These are phyloP conservation scores for roundworm (Caenorhabditis elegans) DNA, from an alignment of 1,140 invertebrate genomes.

Conservation along the genomic window DNA sequence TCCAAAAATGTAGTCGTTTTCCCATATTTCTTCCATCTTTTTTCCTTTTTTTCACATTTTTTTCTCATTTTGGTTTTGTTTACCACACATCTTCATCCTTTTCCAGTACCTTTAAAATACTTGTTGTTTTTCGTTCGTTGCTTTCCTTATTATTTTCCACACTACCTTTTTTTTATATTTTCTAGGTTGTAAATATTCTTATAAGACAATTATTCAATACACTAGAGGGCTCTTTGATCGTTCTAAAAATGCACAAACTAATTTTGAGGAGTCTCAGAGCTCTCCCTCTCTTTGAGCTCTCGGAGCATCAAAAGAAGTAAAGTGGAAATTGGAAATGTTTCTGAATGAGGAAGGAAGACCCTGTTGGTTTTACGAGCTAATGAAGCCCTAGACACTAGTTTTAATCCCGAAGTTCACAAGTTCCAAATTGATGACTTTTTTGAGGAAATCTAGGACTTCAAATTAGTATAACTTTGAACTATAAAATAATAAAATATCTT, in stretches of 20 bases:
- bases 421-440: too few species aligned
- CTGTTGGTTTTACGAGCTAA: background rate
- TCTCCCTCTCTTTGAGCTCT: background rate
- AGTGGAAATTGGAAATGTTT: background rate
- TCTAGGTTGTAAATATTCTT: background rate
- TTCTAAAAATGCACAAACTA: background rate
- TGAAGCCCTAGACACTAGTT: background rate
- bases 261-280: background rate
- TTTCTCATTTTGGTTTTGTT: slow-evolving; percentile 33
- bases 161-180: background rate
- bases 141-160: too few species aligned
- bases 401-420: too few species aligned
- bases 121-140: background rate
- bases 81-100: background rate
- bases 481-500: too few species aligned
- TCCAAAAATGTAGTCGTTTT: slow-evolving; percentile 17
- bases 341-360: background rate
- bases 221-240: background rate
- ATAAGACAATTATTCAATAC: background rate
- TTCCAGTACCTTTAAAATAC: background rate
- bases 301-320: background rate
- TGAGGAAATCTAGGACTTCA: too few species aligned
- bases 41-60: background rate
- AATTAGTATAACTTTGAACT: too few species aligned
- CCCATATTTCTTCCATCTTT: background rate